Evolutionary conservation across 1,140 invertebrate genomes (phyloP).

Genomic region (Rhagoletis zephyria): DNA sequence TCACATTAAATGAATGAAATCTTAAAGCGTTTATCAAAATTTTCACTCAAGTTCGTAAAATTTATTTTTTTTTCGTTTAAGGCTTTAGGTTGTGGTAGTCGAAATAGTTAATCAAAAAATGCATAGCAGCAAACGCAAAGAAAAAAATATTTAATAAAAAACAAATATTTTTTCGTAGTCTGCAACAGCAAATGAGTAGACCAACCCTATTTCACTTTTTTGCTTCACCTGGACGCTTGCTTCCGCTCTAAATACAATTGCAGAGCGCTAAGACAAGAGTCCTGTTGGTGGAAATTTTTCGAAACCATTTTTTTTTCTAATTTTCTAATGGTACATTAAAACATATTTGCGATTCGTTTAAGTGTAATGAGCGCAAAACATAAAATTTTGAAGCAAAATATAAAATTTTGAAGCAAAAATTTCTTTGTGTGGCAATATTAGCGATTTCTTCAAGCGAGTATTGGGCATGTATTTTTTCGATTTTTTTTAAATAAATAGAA

Average conservation of each 20-base stretch:
- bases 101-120: background rate
- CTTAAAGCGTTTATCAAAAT: background rate
- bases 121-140: background rate
- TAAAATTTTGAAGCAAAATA: no score
- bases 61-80: constrained; percentile 24
- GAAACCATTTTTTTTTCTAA: background rate
- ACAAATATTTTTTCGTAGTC: background rate
- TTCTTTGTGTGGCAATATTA: no score
- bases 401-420: no score
- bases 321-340: no score
- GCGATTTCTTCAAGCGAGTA: no score
- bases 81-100: background rate
- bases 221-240: background rate
- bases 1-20: background rate
- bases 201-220: background rate
- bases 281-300: background rate
- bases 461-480: no score
- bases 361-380: no score
- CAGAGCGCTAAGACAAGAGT: constrained; percentile 37
- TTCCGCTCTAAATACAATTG: constrained; percentile 10
- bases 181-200: background rate
- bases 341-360: no score
- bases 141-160: background rate
- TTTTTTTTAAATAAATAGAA: no score
- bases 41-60: constrained; percentile 35